Conservation (phyloP, 2,888 invertebrate species). For the Balanococcus diminutus region DNA sequence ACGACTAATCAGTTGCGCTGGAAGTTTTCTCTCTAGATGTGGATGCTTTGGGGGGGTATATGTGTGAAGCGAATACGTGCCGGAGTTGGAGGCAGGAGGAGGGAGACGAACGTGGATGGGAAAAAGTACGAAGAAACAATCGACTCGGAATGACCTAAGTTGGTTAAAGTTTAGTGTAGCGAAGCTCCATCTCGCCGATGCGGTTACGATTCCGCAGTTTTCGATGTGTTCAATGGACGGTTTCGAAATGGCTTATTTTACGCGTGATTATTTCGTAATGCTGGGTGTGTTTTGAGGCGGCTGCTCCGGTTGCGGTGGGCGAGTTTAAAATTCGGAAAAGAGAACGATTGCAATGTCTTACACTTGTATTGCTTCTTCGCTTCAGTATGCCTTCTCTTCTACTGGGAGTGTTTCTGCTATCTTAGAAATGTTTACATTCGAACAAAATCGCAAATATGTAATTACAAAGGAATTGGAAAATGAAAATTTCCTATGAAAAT, state of each 20-base stretch:
- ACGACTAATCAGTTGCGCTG: not conserved
- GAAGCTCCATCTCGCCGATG: not conserved
- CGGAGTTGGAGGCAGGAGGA: no score
- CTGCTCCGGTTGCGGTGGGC: not conserved
- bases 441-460: no score
- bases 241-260: constrained; percentile 30
- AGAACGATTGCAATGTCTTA: no score
- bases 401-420: no score
- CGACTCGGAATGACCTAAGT: constrained; percentile 34
- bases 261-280: not conserved
- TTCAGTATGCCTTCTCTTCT: no score
- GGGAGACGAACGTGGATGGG: not conserved
- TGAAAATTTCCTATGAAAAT: no score
- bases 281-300: no score
- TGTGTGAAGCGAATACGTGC: no score
- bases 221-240: not conserved
- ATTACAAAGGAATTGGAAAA: no score
- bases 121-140: not conserved
- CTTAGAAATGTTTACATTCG: no score
- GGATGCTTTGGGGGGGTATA: not conserved
- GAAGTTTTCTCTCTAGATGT: not conserved
- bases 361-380: no score
- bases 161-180: not conserved
- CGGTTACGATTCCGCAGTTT: not conserved
- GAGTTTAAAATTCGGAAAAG: not conserved